Percentiles rank a stretch among this genome's conserved stretches.
These are phyloP conservation scores for Anolis sagrei DNA, from an alignment of 2,113 vertebrate species.

Conservation along the genomic window DNA sequence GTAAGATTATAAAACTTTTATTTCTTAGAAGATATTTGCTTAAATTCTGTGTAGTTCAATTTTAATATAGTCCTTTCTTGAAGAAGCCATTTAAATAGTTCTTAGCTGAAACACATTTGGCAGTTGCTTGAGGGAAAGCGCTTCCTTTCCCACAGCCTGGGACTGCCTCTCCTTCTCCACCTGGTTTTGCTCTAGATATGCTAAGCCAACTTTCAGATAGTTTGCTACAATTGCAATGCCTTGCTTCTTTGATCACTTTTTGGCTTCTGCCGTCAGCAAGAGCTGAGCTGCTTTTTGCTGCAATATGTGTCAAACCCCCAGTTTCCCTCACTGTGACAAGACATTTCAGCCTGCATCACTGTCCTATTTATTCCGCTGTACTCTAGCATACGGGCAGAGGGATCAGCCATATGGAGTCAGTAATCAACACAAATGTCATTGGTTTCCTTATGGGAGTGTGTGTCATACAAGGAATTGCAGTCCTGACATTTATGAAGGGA, in stretches of 20 bases:
- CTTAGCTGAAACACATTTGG: too few relatives aligned
- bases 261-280: not conserved
- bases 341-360: not conserved
- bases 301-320: not conserved
- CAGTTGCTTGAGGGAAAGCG: too few relatives aligned
- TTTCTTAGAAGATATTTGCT: too few relatives aligned
- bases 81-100: too few relatives aligned
- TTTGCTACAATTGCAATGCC: not conserved
- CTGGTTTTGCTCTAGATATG: not conserved
- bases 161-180: too few relatives aligned
- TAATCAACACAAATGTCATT: conserved; percentile 16
- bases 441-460: conserved; percentile 15
- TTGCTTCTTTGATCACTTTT: conserved; percentile 3
- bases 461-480: not conserved
- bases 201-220: not conserved
- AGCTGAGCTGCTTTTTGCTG: not conserved
- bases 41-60: too few relatives aligned
- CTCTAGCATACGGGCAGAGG: not conserved
- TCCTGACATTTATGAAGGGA: conserved; percentile 7
- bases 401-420: conserved; percentile 17
- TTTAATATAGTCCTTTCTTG: too few relatives aligned
- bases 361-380: conserved; percentile 7
- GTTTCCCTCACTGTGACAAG: not conserved
- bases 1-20: too few relatives aligned
- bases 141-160: too few relatives aligned